Percentiles rank a stretch among this genome's conserved stretches.
Evolutionary conservation across 1,140 invertebrate genomes (phyloP).

Genomic region (Bombus confusus): DNA sequence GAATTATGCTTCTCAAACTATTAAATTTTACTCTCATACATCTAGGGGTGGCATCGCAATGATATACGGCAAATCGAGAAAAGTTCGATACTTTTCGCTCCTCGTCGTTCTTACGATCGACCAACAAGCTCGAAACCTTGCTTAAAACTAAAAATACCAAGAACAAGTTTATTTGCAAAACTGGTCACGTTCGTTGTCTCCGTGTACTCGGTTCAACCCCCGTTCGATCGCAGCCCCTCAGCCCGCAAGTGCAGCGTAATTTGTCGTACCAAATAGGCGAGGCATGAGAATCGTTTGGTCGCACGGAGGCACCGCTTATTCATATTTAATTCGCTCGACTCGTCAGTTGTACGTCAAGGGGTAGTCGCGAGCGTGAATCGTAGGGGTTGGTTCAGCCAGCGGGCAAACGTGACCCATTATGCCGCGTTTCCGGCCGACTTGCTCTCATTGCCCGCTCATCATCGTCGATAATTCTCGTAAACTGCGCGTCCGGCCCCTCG

Average conservation of each 20-base stretch:
- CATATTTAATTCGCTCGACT: conserved; percentile 66
- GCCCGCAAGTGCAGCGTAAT: conserved; percentile 37
- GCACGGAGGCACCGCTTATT: conserved; percentile 53
- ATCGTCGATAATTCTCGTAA: conserved; percentile 67
- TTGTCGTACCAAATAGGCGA: conserved; percentile 40
- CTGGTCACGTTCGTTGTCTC: neutral
- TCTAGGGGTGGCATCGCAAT: too few species aligned
- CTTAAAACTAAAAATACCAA: neutral
- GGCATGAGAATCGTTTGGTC: conserved; percentile 56
- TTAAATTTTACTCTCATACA: too few species aligned
- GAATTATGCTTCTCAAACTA: too few species aligned
- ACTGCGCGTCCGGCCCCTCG: neutral
- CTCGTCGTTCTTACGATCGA: neutral
- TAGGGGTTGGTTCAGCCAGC: conserved; percentile 40
- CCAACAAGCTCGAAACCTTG: neutral
- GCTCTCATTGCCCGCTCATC: conserved; percentile 57
- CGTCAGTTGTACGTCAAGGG: conserved; percentile 57
- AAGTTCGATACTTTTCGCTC: too few species aligned
- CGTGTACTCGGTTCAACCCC: neutral
- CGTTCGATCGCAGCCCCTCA: neutral
- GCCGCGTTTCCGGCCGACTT: conserved; percentile 52
- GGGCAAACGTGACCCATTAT: conserved; percentile 62
- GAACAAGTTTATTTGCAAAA: neutral
- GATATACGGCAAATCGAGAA: too few species aligned
- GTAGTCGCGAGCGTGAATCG: conserved; percentile 52